Evolutionary conservation across 2,888 invertebrate genomes (phyloP), one percentile per base, ranked within the genome.

Genomic region (Priocnemis perturbator): DNA sequence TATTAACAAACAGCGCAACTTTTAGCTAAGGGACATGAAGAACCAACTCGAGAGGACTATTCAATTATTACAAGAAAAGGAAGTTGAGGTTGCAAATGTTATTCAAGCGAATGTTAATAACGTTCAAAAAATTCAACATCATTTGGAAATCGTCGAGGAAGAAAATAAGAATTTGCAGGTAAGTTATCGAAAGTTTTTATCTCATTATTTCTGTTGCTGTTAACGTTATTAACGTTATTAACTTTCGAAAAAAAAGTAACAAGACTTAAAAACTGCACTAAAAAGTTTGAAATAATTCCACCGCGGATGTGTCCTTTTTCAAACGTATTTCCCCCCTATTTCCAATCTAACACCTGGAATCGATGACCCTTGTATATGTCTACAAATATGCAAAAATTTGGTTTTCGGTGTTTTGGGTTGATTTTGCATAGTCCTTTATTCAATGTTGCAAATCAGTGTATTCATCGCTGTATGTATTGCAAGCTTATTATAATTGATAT

Each of bases 1-100:
- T 26, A 26, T 2, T 26, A 26, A 26, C 5, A 2, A 30, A 26
- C n/a, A 19, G 0, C 30, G 48, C 17, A n/a, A 37, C 19, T 30
- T 44, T 63, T 61, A 89, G 88, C 53, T 90, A 9, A 82, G 85
- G 23, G 90, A 90, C 37, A 71, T 89, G 21, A 88, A 83, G 56
- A 82, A 82, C 26, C 88, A 90, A 23, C 76, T 91, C 50, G 88
- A 88, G 37, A 86, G 90, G 55, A 82, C 88, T n/a, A 89, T 88
- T 69, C 83, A 88, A 30, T 78, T 89, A 47, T 76, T 91, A 21
- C 83, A 83, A 4, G 87, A 87, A 1, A 90, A 90, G 69, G 89
- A 90, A 76, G 77, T 78, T 1, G 88, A 90, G 73, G 84, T 88
- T 60, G 76, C 83, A 11, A 88, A 83, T 26, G 78, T 87, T 2